A percentile compares a stretch with the other conserved stretches of the same genome.
Conservation (phyloP, 1,140 invertebrate species). For the Dreissena rostriformis region DNA sequence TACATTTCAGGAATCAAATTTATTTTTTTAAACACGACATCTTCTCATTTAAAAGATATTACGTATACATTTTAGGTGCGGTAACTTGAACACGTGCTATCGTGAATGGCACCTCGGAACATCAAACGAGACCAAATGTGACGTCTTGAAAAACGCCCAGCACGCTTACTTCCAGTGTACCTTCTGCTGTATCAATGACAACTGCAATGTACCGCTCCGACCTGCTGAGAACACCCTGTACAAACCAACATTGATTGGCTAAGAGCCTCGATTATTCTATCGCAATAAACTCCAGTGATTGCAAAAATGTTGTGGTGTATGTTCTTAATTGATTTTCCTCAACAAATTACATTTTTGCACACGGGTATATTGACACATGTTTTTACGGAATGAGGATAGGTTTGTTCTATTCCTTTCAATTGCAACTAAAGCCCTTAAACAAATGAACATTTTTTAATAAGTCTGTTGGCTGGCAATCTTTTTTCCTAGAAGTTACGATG, state of each 20-base stretch:
- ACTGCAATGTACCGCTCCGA: slow-evolving; percentile 15
- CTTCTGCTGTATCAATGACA: slow-evolving; percentile 26
- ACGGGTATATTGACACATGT: too few relatives aligned
- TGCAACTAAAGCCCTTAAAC: too few relatives aligned
- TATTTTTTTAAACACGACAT: neutral
- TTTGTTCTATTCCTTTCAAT: too few relatives aligned
- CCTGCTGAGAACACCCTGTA: slow-evolving; percentile 9
- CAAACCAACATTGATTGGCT: neutral
- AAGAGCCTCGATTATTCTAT: neutral
- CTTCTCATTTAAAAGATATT: too few relatives aligned
- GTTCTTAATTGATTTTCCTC: too few relatives aligned
- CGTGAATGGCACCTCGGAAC: slow-evolving; percentile 28
- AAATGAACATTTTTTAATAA: too few relatives aligned
- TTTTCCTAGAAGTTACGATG: too few relatives aligned
- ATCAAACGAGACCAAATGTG: slow-evolving; percentile 21
- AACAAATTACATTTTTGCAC: too few relatives aligned
- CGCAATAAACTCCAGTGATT: too few relatives aligned
- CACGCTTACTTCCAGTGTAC: slow-evolving; percentile 24
- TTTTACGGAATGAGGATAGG: too few relatives aligned
- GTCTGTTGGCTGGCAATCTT: too few relatives aligned
- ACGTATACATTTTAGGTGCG: slow-evolving; percentile 6
- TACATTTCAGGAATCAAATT: neutral
- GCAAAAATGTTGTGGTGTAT: too few relatives aligned
- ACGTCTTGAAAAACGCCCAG: neutral
- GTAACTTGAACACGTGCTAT: slow-evolving; percentile 17